phyloP scores from a whole-genome alignment of 2,113 vertebrate species.

The Crotalus viridis region DNA sequence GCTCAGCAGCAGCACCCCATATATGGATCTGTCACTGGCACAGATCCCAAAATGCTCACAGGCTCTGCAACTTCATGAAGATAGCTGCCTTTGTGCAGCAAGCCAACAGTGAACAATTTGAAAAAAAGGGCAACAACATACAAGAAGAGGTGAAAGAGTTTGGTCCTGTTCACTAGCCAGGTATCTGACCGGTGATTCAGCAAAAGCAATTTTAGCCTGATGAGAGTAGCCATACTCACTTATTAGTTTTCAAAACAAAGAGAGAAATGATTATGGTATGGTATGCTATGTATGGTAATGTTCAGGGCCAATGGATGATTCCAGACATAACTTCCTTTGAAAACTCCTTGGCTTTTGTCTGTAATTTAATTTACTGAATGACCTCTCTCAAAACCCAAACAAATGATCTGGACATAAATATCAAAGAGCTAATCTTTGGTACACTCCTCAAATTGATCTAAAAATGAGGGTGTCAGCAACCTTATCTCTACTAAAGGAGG shows the following conservation, averaged over 20 bases:
- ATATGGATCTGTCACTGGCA: background rate
- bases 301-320: background rate
- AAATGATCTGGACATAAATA: background rate
- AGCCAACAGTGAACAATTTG: background rate
- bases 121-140: background rate
- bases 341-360: background rate
- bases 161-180: background rate
- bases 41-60: background rate
- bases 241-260: background rate
- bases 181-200: background rate
- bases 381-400: background rate
- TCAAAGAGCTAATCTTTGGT: background rate
- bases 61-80: background rate
- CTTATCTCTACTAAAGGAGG: background rate
- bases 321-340: background rate
- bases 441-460: background rate
- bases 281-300: background rate
- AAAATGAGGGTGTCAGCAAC: background rate
- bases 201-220: background rate
- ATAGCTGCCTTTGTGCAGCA: background rate
- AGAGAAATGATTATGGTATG: background rate
- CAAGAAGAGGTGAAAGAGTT: background rate
- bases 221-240: background rate
- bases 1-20: constrained; percentile 9
- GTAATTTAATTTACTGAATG: background rate